phyloP scores from a whole-genome alignment of 2,888 invertebrate species.

The Athripsodes cinereus region DNA sequence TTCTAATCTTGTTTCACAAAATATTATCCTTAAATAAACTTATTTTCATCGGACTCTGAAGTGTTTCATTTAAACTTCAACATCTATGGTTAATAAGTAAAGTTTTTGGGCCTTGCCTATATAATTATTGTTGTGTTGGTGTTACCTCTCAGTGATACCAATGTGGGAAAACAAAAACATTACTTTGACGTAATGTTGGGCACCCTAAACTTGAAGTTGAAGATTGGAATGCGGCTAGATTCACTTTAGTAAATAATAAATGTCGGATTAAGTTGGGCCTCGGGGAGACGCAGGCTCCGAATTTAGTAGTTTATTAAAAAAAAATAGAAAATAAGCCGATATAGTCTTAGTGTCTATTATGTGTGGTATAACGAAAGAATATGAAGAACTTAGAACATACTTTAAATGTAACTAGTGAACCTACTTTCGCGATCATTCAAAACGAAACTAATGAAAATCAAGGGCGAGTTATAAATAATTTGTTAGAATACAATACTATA shows the following conservation, averaged over 20 bases:
- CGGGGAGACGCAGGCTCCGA: slow-evolving; percentile 1
- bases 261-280: slow-evolving; percentile 1
- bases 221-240: slow-evolving; percentile 1
- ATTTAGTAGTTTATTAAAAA: neutral
- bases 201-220: neutral
- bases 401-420: slow-evolving; percentile 9
- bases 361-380: slow-evolving; percentile 11
- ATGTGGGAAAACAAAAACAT: no score
- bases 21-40: no score
- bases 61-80: no score
- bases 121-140: neutral
- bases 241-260: slow-evolving; percentile 14
- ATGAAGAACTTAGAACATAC: slow-evolving; percentile 19
- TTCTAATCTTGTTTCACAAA: no score
- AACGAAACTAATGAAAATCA: slow-evolving; percentile 18
- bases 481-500: slow-evolving; percentile 25
- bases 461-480: slow-evolving; percentile 21
- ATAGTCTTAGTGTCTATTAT: slow-evolving; percentile 6
- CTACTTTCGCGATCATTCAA: slow-evolving; percentile 7
- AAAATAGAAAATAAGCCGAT: no score
- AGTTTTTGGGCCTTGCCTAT: no score
- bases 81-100: no score
- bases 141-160: no score
- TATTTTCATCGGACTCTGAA: no score
- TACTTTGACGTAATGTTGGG: neutral